A percentile compares a stretch with the other conserved stretches of the same genome.
Evolutionary conservation across 1,140 invertebrate genomes (phyloP).

Genomic region (Lordiphosa collinella): DNA sequence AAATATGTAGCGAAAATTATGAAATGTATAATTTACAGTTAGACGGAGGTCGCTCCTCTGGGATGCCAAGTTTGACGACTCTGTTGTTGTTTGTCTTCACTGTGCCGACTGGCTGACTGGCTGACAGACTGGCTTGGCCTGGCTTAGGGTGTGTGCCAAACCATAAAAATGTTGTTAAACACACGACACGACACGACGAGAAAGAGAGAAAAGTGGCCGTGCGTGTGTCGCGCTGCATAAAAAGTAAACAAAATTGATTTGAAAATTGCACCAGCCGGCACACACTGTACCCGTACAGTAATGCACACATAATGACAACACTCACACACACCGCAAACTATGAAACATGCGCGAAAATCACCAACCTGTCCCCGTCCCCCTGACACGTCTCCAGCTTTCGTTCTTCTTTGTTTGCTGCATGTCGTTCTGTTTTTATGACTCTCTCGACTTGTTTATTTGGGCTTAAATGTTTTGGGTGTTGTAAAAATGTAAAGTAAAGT

Average conservation of each 20-base stretch:
- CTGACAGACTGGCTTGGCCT: constrained; percentile 12
- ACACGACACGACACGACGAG: constrained; percentile 26
- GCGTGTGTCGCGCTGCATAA: constrained; percentile 63
- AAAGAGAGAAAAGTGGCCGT: constrained; percentile 47
- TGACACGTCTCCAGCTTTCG: not conserved
- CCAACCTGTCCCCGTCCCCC: constrained; percentile 1
- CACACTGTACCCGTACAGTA: constrained; percentile 37
- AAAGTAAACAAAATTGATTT: constrained; percentile 79
- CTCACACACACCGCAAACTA: constrained; percentile 49
- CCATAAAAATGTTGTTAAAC: constrained; percentile 79
- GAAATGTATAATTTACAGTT: constrained; percentile 80
- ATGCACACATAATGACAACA: constrained; percentile 68
- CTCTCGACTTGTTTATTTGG: constrained; percentile 61
- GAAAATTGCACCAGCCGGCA: constrained; percentile 65
- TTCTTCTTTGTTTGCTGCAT: constrained; percentile 13
- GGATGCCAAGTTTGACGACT: constrained; percentile 8
- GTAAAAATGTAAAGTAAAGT: constrained; percentile 70
- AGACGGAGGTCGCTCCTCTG: constrained; percentile 16
- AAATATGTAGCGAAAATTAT: constrained; percentile 78
- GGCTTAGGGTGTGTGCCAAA: constrained; percentile 78
- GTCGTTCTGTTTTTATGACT: constrained; percentile 39
- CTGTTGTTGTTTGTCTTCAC: constrained; percentile 6
- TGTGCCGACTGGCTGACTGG: constrained; percentile 11
- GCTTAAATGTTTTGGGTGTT: constrained; percentile 72
- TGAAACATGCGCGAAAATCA: constrained; percentile 73